These are phyloP conservation scores for Idaea biselata DNA, from an alignment of 2,888 invertebrate species.

Conservation along the genomic window DNA sequence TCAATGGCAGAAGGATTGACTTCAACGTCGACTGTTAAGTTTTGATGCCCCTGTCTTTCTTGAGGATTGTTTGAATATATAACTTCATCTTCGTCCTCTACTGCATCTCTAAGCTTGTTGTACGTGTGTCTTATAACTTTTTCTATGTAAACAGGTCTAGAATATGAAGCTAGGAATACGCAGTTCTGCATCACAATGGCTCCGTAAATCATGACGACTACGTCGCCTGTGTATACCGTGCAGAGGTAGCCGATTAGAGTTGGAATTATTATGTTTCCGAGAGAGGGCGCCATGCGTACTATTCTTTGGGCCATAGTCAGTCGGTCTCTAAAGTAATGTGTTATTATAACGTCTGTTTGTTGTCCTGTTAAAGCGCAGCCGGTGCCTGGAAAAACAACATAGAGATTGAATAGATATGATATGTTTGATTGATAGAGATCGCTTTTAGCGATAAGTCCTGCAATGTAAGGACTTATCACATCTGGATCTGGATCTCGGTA, in stretches of 20 bases:
- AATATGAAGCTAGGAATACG: conserved; percentile 73
- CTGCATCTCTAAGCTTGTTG: conserved; percentile 68
- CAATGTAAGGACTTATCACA: too few relatives aligned
- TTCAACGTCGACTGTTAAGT: conserved; percentile 23
- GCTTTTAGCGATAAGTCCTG: too few relatives aligned
- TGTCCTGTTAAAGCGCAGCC: conserved; percentile 80
- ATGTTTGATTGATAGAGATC: too few relatives aligned
- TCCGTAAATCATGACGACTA: conserved; percentile 79
- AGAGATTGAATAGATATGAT: too few relatives aligned
- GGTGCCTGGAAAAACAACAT: conserved; percentile 63
- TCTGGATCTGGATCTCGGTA: too few relatives aligned
- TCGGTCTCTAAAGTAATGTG: conserved; percentile 81
- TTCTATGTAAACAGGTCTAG: conserved; percentile 78
- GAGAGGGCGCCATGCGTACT: conserved; percentile 72
- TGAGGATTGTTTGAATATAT: conserved; percentile 64
- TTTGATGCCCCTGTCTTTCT: conserved; percentile 21
- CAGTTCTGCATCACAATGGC: conserved; percentile 81
- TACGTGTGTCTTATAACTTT: conserved; percentile 68
- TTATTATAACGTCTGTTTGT: conserved; percentile 80
- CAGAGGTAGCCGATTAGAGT: conserved; percentile 75
- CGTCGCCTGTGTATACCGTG: conserved; percentile 58
- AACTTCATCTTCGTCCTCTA: conserved; percentile 80
- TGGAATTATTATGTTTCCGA: conserved; percentile 78
- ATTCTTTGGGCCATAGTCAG: conserved; percentile 74
- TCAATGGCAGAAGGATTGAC: conserved; percentile 43